Conservation (phyloP, 2,888 invertebrate species). For the Fragum sueziense region DNA sequence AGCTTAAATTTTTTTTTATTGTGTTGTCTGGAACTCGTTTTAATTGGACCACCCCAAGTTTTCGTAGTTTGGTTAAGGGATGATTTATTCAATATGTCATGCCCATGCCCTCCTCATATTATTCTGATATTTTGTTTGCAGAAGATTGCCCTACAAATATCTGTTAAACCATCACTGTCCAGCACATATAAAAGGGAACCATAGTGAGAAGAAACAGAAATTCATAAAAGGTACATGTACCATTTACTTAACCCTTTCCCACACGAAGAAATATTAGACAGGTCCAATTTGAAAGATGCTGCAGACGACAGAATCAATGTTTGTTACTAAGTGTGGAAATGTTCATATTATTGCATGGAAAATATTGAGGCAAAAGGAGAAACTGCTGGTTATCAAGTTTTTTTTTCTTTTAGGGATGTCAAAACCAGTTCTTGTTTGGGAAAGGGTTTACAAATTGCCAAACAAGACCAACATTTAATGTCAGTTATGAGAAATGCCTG, state of each 20-base stretch:
- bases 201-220: neutral
- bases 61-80: too few species aligned
- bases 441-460: neutral
- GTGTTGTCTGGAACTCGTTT: too few species aligned
- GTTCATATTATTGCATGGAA: too few species aligned
- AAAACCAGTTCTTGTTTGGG: neutral
- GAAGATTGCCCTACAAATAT: slow-evolving; percentile 54
- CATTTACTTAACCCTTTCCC: neutral
- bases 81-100: too few species aligned
- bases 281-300: neutral
- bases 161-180: slow-evolving; percentile 52
- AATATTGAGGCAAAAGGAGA: neutral
- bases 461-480: neutral
- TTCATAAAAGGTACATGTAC: neutral
- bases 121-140: slow-evolving; percentile 19
- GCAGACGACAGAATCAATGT: neutral
- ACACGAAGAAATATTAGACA: too few species aligned
- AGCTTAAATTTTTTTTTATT: too few species aligned
- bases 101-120: too few species aligned
- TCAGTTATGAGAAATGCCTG: neutral
- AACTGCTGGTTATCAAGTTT: neutral
- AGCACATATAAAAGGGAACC: neutral
- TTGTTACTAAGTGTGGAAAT: neutral
- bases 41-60: too few species aligned
- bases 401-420: neutral